phyloP scores from a whole-genome alignment of 2,888 invertebrate species.

The Macrosiphum euphorbiae region DNA sequence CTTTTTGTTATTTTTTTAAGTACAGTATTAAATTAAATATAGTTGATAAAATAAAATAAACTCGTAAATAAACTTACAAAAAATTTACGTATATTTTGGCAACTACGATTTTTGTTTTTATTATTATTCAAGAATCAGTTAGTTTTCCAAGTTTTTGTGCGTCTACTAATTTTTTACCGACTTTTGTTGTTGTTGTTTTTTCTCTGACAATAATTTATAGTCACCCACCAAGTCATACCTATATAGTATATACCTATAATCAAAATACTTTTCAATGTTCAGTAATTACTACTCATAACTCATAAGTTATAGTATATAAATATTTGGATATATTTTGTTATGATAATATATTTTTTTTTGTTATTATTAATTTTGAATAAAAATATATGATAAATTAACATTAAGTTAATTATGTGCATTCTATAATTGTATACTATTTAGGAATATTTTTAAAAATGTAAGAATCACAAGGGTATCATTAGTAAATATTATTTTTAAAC shows the following conservation, averaged over 20 bases:
- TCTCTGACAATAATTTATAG: no score
- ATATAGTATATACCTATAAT: background rate
- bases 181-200: background rate
- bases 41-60: background rate
- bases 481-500: background rate
- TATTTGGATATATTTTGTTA: background rate
- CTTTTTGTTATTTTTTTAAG: background rate
- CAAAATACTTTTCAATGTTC: background rate
- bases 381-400: background rate
- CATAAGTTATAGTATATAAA: background rate
- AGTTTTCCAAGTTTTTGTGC: background rate
- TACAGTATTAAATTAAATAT: background rate
- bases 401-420: background rate
- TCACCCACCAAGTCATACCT: background rate
- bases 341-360: background rate
- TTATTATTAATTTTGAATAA: background rate
- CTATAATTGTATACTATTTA: background rate
- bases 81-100: background rate
- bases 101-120: background rate
- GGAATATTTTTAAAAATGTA: background rate
- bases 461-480: background rate
- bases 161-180: background rate
- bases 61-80: background rate
- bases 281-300: background rate
- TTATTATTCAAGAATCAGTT: background rate